Percentiles rank a stretch among this genome's conserved stretches.
Evolutionary conservation across 1,140 invertebrate species (phyloP).

Genomic region (Paralvinella palmiformis): DNA sequence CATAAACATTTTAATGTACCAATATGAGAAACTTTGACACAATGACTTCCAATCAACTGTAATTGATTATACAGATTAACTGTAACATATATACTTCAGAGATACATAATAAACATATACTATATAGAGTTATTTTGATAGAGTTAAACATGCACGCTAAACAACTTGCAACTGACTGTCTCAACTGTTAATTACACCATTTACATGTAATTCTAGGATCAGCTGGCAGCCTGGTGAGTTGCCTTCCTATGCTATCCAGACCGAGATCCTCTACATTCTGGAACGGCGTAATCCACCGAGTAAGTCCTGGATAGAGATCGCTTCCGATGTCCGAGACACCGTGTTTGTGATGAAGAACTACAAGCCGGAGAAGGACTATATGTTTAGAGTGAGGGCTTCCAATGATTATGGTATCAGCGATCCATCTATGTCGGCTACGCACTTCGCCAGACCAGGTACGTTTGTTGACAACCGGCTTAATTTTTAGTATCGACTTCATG

Average conservation of each 20-base stretch:
- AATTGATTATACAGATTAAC: no score
- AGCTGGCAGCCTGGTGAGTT: conserved; percentile 84
- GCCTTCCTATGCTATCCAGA: conserved; percentile 38
- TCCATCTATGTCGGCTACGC: conserved; percentile 63
- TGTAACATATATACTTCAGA: no score
- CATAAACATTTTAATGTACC: no score
- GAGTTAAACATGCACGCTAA: no score
- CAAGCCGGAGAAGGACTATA: conserved; percentile 64
- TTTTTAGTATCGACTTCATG: background rate
- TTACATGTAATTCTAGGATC: no score
- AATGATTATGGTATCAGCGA: conserved; percentile 95
- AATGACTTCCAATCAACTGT: no score
- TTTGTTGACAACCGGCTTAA: no score
- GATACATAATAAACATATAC: no score
- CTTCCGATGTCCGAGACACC: conserved; percentile 31
- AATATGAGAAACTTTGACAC: no score
- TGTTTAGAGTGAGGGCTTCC: conserved; percentile 93
- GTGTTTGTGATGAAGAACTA: conserved; percentile 35
- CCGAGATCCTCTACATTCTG: conserved; percentile 39
- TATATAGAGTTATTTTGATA: no score
- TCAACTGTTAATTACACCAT: no score
- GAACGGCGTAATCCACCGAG: conserved; percentile 30
- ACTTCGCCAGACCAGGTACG: conserved; percentile 18
- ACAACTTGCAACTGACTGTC: no score
- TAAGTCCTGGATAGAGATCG: conserved; percentile 35